Base-by-base conservation (phyloP, 1,140 invertebrate species). In the Listronotus oregonensis region DNA sequence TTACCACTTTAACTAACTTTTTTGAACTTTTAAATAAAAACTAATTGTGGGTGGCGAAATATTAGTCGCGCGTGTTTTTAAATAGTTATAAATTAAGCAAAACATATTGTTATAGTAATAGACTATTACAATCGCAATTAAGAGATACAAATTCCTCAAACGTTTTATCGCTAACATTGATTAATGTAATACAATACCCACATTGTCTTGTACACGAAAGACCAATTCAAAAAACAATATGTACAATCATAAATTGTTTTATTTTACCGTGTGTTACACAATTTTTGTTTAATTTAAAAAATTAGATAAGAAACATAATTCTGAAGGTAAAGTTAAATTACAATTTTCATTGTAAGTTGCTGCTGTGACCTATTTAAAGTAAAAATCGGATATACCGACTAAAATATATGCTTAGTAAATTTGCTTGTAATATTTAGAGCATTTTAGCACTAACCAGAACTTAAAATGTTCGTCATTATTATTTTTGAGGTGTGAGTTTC, bases 291-390 rank as follows among this genome's bases (percentile, higher is more conserved):
- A 55, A 31, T 27, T 50, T 32, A 31, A 40, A 55, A 27, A 55
- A 40, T 55, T 55, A 55, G 51, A 55, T 55, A 55, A 55, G 51
- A 40, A n/a, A 51, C 51, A 55, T 39, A 17, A 40, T 55, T 55
- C 32, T 17, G 32, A 55, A 55, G 51, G 51, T 17, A 39, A 40
- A 9, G 51, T 40, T 55, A 8, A 17, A 55, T 55, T 55, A 37
- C 40, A 55, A 55, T 27, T 31, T 8, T 34, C 37, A 55, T 55
- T 55, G 51, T 55, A 5, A 50, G 27, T 31, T 17, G 47, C 14
- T 47, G n/a, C 27, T n/a, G 32, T 55, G 51, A 32, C 51, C 51
- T 40, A 55, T 55, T 55, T 55, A 39, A 14, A 11, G n/a, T 27
- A 11, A 31, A 50, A 50, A 27, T 27, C 18, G 21, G 47, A 17